phyloP scores from a whole-genome alignment of 2,113 vertebrate genomes.

The Daubentonia madagascariensis region DNA sequence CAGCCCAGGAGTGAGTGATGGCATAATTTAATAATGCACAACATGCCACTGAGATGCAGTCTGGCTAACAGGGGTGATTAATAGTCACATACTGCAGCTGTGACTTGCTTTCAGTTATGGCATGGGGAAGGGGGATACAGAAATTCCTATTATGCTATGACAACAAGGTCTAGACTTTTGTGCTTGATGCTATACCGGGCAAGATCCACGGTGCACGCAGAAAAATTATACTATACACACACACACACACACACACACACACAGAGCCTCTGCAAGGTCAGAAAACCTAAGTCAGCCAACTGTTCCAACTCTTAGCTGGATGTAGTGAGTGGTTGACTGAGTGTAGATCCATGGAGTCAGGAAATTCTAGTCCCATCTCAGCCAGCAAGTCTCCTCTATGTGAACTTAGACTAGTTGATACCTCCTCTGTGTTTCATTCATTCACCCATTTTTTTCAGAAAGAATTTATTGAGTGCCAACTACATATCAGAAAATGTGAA shows the following conservation, averaged over 20 bases:
- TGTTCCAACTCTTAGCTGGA: background rate
- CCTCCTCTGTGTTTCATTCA: background rate
- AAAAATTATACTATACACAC: background rate
- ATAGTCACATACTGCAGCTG: constrained; percentile 40
- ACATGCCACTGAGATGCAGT: constrained; percentile 36
- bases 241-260: background rate
- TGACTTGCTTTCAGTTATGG: background rate
- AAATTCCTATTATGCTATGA: background rate
- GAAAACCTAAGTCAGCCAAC: background rate
- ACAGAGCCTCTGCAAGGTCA: background rate
- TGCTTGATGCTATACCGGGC: background rate
- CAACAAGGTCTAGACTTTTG: constrained; percentile 4
- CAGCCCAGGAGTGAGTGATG: constrained; percentile 38
- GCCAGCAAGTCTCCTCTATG: background rate
- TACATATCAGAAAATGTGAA: background rate
- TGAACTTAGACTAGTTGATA: background rate
- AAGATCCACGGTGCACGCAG: background rate
- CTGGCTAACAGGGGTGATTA: constrained; percentile 69
- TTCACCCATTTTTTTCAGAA: background rate
- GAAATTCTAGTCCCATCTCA: background rate
- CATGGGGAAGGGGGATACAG: background rate
- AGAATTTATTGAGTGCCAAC: background rate
- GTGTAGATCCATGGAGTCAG: background rate
- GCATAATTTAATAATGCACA: constrained; percentile 65
- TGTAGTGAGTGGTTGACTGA: background rate